Percentiles rank a stretch among this genome's conserved stretches.
Evolutionary conservation across 1,140 invertebrate genomes (phyloP).

Genomic region (Drosophila sproati): DNA sequence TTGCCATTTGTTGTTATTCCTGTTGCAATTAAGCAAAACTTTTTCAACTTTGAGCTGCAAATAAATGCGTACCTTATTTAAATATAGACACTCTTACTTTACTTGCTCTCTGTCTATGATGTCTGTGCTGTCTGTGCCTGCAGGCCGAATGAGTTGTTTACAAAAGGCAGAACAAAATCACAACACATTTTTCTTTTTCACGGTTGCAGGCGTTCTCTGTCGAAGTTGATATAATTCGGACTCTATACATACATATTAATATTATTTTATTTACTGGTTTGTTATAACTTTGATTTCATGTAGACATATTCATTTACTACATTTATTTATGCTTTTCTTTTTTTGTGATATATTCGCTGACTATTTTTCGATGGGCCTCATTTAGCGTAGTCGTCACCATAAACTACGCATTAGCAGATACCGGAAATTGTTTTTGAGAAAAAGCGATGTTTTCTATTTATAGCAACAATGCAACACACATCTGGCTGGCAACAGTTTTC

Average conservation of each 20-base stretch:
- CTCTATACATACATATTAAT: too few species aligned
- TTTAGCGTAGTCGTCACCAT: slow-evolving; percentile 20
- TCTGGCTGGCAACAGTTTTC: slow-evolving; percentile 21
- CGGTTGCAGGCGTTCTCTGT: too few species aligned
- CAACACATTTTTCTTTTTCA: too few species aligned
- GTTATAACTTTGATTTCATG: too few species aligned
- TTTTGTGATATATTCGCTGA: slow-evolving; percentile 14
- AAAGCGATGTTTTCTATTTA: slow-evolving; percentile 52
- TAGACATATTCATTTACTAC: too few species aligned
- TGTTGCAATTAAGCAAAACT: slow-evolving; percentile 70
- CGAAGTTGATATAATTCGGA: too few species aligned
- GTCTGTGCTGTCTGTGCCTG: not conserved
- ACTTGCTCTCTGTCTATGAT: slow-evolving; percentile 2
- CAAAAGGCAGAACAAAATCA: too few species aligned
- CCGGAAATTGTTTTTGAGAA: slow-evolving; percentile 35
- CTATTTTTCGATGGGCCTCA: slow-evolving; percentile 11
- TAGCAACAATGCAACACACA: slow-evolving; percentile 30
- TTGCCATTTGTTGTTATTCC: slow-evolving; percentile 39
- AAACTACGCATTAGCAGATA: slow-evolving; percentile 49
- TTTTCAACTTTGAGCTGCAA: slow-evolving; percentile 34
- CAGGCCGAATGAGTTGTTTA: slow-evolving; percentile 2
- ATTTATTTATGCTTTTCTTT: not conserved
- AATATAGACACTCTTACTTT: slow-evolving; percentile 21
- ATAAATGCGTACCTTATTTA: slow-evolving; percentile 32
- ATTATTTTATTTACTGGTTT: too few species aligned